Base-by-base conservation (phyloP, 2,888 invertebrate species). In the Volucella bombylans region DNA sequence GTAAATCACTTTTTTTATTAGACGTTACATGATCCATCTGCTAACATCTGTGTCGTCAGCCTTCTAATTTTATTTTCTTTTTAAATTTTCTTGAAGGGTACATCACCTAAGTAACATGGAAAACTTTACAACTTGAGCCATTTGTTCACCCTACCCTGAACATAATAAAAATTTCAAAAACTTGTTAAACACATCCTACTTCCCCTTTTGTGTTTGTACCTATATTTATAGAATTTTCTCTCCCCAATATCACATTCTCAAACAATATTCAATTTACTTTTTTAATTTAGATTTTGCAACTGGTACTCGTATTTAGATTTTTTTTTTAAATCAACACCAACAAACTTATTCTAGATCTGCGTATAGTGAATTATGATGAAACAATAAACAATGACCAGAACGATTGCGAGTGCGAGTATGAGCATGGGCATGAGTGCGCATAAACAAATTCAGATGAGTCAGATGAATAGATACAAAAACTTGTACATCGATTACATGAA, bases 231-330 rank as follows among this genome's bases (percentile, higher is more conserved):
- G 38, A 15, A 38, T 31, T 31, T 31, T 31, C 31, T 31, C 31
- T 31, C 31, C 31, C 31, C 31, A 31, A 6, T 31, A 6, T 31
- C 31, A 12, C 49, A 14, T 12, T 49, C 55, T 47, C 11, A 31
- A 31, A 31, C 31, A 38, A 47, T 64, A 54, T 54, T 41, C 12
- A 43, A 39, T 61, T 65, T 55, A 23, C 12, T 14, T 41, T 39
- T 78, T 72, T 61, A 61, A 72, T 67, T 72, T 72, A 67, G 79
- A 79, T 79, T 79, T 79, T 52, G 72, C 79, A 72, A 79, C 47
- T 49, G 52, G 23, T 31, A 38, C 55, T 50, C 12, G n/a, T 18
- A 55, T 15, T 55, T 12, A n/a, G 12, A 1, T 54, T 52, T 15
- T 50, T 61, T 15, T 15, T 18, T 52, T 61, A 57, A 45, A 49